Evolutionary conservation across 2,888 invertebrate genomes (phyloP), one percentile per base, ranked within the genome.

Genomic region (Leptinotarsa juncta): DNA sequence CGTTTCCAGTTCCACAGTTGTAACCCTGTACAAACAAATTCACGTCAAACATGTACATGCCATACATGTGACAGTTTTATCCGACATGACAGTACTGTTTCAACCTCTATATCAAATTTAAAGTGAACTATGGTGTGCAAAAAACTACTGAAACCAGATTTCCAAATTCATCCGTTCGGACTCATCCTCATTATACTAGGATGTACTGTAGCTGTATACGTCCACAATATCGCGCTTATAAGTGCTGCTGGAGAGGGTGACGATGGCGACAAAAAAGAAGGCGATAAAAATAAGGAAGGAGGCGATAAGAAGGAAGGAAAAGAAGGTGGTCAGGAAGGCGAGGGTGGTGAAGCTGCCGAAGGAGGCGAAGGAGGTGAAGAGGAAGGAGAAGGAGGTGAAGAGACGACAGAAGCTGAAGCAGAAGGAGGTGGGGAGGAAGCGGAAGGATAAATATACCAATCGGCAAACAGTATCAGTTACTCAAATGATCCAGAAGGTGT

Each of bases 121-220:
- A 62, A 26, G 55, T 68, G 15, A 16, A 69, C 23, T 20, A 69
- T 69, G 69, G 69, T 69, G 50, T 69, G 69, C 48, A 55, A 48
- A 16, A 69, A 57, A 69, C n/a, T 68, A 55, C 1, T 69, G 16
- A 48, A 69, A 26, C 42, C 32, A 20, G 57, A 57, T 16, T 57
- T 69, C 14, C 18, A 69, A 32, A 26, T 76, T 10, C 73, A 76
- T 53, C 76, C 76, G 2, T 57, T 76, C 23, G 76, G 76, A 7
- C 62, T 78, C 20, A 20, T 78, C 7, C 18, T 78, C 16, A 76
- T 78, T n/a, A 68, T 72, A 7, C n/a, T 76, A 5, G 78, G 76
- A 42, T 78, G 78, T 62, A 71, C 78, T 5, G 67, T 76, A 23
- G 74, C 71, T 12, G 76, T 67, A 3, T 18, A 70, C 4, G 73